These are phyloP conservation scores for Sinodicranocentrus sp. DNA, from an alignment of 2,888 invertebrate species.

Conservation along the genomic window DNA sequence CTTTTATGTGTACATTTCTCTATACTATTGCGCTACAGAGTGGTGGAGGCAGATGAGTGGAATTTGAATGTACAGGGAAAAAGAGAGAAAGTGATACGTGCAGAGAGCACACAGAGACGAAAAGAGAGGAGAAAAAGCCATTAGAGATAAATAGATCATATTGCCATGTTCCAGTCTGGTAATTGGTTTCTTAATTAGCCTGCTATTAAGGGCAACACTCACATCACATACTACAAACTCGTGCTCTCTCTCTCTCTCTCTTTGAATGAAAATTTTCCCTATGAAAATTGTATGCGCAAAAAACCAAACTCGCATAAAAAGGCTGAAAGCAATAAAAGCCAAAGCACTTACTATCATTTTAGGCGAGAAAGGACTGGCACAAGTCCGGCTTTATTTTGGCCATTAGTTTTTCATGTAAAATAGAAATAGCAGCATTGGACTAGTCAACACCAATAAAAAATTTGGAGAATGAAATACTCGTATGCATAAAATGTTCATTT, in stretches of 20 bases:
- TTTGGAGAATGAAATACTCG: neutral
- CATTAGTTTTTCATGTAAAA: constrained; percentile 13
- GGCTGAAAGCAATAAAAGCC: too few species aligned
- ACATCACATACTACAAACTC: neutral
- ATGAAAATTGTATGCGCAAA: neutral
- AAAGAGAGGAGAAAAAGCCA: constrained; percentile 60
- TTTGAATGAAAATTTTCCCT: neutral
- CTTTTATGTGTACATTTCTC: neutral
- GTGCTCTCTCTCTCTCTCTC: too few species aligned
- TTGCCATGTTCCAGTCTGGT: constrained; percentile 75
- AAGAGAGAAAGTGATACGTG: constrained; percentile 37
- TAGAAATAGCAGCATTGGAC: constrained; percentile 7
- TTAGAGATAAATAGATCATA: constrained; percentile 76
- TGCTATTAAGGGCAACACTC: constrained; percentile 75
- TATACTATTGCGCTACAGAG: neutral
- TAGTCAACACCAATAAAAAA: constrained; percentile 5
- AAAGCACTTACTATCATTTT: too few species aligned
- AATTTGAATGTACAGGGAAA: constrained; percentile 51
- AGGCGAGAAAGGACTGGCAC: too few species aligned
- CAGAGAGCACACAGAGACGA: neutral
- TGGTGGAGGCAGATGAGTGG: constrained; percentile 50
- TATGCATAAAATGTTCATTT: neutral
- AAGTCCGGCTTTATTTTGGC: constrained; percentile 2
- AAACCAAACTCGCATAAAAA: neutral
- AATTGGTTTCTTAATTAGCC: constrained; percentile 77